Conservation (phyloP, 2,113 vertebrate genomes). For the Phalacrocorax pelagicus region DNA sequence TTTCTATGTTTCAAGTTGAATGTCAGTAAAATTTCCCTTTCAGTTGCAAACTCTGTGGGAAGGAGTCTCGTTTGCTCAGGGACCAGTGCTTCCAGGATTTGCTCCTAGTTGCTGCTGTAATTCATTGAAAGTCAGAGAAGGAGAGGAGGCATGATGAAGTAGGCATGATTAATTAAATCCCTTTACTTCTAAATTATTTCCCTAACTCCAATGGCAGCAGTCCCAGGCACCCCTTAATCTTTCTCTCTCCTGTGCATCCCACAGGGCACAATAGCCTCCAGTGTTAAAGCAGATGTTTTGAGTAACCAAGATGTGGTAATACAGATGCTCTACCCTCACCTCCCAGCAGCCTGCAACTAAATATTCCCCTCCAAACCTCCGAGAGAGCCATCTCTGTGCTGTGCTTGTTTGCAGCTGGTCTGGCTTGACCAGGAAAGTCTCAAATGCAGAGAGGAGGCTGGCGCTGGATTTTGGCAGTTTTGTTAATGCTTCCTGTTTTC, state of each 20-base stretch:
- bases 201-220: neutral
- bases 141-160: neutral
- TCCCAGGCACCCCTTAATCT: neutral
- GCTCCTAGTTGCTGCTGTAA: neutral
- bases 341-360: neutral
- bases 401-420: neutral
- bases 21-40: neutral
- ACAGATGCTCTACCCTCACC: neutral
- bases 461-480: neutral
- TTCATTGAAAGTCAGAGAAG: neutral
- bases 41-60: neutral
- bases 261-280: neutral
- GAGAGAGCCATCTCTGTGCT: neutral
- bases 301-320: neutral
- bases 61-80: neutral
- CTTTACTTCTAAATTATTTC: neutral
- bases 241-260: neutral
- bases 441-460: neutral
- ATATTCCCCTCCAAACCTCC: neutral
- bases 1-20: neutral
- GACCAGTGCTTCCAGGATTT: neutral
- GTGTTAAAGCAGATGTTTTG: neutral
- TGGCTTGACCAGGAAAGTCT: neutral
- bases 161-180: neutral
- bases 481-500: neutral